A percentile compares a stretch with the other conserved stretches of the same genome.
phyloP scores from a whole-genome alignment of 2,113 vertebrate genomes.

The Chiloscyllium plagiosum region DNA sequence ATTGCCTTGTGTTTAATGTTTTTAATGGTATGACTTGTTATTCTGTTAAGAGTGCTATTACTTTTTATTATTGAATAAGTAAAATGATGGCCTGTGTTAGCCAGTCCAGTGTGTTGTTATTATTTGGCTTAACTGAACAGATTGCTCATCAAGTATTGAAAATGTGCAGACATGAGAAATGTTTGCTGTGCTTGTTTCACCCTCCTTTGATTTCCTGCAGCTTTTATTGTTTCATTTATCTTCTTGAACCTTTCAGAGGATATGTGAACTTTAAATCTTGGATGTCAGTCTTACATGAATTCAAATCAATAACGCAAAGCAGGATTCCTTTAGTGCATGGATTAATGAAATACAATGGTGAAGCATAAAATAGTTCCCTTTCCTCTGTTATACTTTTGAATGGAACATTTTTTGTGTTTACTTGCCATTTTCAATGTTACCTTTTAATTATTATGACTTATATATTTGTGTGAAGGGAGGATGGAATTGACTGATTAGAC shows the following conservation, averaged over 20 bases:
- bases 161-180: not conserved
- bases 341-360: not conserved
- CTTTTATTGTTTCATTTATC: not conserved
- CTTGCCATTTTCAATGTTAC: not conserved
- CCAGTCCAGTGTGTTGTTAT: not conserved
- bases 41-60: not conserved
- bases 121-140: not conserved
- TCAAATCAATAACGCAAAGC: conserved; percentile 22
- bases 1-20: not conserved
- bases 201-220: not conserved
- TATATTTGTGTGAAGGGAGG: not conserved
- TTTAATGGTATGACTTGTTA: not conserved
- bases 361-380: not conserved
- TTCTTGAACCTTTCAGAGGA: not conserved
- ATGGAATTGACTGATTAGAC: not conserved
- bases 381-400: not conserved
- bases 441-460: not conserved
- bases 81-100: not conserved
- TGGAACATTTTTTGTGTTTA: not conserved
- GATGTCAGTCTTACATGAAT: not conserved
- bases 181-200: not conserved
- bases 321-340: not conserved
- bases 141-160: not conserved
- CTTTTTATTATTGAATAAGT: not conserved
- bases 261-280: not conserved